These are phyloP conservation scores for Enteromius argenteus DNA, from an alignment of 2,797 vertebrate genomes.

Conservation along the genomic window DNA sequence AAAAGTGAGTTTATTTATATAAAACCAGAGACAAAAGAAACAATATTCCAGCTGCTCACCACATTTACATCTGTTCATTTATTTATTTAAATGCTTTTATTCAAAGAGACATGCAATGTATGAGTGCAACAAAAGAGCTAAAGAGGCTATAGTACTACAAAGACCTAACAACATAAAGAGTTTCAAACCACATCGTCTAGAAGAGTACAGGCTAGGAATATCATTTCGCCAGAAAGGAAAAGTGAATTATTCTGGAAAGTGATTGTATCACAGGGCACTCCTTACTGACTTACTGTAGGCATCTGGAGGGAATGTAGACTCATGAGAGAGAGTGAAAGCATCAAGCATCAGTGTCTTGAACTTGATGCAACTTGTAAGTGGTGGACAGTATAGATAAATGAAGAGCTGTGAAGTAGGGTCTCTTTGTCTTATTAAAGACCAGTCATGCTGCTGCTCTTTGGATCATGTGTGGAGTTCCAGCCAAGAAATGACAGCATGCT, in stretches of 20 bases:
- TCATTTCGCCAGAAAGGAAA: background rate
- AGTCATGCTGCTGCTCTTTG: background rate
- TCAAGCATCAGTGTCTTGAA: background rate
- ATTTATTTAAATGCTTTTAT: background rate
- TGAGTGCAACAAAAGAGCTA: background rate
- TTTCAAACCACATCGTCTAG: background rate
- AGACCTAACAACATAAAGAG: background rate
- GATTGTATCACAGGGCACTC: background rate
- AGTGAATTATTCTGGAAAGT: no score
- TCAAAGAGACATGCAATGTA: background rate
- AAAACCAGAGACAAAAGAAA: slow-evolving; percentile 7
- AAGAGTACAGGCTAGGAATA: background rate
- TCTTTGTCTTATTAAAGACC: background rate
- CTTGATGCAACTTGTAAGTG: background rate
- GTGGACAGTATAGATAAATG: background rate
- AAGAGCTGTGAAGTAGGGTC: background rate
- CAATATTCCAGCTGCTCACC: background rate
- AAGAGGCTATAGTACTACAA: background rate
- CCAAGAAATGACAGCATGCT: background rate
- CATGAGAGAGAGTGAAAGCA: background rate
- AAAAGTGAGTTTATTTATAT: background rate
- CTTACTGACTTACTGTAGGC: background rate
- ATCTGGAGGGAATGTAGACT: background rate
- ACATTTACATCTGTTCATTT: background rate
- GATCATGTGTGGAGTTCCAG: background rate